Conservation (phyloP, 2,113 vertebrate genomes). For the Bos indicus region DNA sequence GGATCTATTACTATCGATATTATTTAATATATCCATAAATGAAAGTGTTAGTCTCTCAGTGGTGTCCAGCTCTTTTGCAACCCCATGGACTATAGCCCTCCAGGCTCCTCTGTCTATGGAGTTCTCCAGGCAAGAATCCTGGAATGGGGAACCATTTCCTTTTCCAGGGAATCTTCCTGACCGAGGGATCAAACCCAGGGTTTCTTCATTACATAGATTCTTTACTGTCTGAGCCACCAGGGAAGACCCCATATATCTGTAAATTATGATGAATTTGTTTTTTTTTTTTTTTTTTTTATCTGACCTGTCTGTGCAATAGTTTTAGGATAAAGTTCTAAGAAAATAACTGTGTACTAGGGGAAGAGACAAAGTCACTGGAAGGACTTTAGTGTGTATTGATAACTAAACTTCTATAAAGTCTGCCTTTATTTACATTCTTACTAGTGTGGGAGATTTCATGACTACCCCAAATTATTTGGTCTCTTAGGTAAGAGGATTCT, state of each 20-base stretch:
- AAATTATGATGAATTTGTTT: not conserved
- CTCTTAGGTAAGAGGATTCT: not conserved
- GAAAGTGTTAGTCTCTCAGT: not conserved
- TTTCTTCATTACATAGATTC: not conserved
- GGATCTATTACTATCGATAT: not conserved
- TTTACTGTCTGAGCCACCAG: not conserved
- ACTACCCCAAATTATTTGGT: not conserved
- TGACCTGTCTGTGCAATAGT: not conserved
- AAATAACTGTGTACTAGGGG: not conserved
- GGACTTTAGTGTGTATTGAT: not conserved
- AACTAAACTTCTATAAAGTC: not conserved
- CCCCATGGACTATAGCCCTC: fast-evolving
- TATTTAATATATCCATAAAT: not conserved
- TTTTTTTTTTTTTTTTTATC: not conserved
- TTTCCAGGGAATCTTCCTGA: not conserved
- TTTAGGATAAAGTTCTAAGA: not conserved
- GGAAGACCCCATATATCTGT: not conserved
- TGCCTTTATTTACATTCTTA: not conserved
- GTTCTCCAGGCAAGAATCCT: not conserved
- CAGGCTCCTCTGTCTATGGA: not conserved
- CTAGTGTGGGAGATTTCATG: not conserved
- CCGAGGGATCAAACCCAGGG: not conserved
- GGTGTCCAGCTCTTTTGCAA: not conserved
- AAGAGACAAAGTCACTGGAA: not conserved
- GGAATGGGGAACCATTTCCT: not conserved